Conservation (phyloP, 2,888 invertebrate species). For the Drosophila setosimentum region DNA sequence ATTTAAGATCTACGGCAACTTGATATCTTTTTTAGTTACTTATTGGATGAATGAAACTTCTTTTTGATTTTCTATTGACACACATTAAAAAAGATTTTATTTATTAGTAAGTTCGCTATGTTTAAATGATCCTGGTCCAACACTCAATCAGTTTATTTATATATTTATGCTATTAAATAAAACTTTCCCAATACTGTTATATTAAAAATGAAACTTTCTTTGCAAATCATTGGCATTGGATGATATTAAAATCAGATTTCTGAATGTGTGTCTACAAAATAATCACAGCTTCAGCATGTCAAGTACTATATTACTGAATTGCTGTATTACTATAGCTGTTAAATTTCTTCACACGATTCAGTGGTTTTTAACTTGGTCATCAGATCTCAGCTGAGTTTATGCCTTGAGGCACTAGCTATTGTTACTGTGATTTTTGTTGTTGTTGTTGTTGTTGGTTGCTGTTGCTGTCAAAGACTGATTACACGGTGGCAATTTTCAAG, state of each 20-base stretch:
- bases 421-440: constrained; percentile 41
- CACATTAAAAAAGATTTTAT: background rate
- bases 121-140: background rate
- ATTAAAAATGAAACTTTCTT: constrained; percentile 15
- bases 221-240: background rate
- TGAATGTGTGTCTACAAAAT: background rate
- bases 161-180: background rate
- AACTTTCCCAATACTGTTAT: background rate
- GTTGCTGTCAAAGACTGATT: constrained; percentile 72
- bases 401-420: constrained; percentile 36
- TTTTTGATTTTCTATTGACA: background rate
- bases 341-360: constrained; percentile 35
- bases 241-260: constrained; percentile 2
- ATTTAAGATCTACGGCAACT: background rate
- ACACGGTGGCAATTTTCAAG: constrained; percentile 79
- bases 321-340: constrained; percentile 6
- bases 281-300: constrained; percentile 38
- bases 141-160: background rate
- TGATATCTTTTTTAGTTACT: no score
- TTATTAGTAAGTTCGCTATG: no score
- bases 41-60: background rate
- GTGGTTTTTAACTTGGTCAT: constrained; percentile 42
- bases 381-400: constrained; percentile 25
- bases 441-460: constrained; percentile 39
- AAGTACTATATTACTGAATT: constrained; percentile 20